Conservation (phyloP, 1,140 invertebrate genomes). For the Chrysoperla carnea region DNA sequence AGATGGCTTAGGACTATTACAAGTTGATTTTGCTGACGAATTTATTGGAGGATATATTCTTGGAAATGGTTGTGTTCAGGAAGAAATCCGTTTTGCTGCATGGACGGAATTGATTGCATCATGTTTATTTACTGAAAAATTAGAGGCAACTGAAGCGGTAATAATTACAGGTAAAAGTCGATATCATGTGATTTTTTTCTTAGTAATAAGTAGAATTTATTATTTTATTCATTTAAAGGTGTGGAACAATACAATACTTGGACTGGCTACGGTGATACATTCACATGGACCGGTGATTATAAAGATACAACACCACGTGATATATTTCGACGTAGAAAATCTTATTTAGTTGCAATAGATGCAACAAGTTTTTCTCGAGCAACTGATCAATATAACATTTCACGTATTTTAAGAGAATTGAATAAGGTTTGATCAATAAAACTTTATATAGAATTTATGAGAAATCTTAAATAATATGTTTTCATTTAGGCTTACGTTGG, state of each 20-base stretch:
- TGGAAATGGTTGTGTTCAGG: conserved; percentile 79
- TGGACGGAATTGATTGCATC: conserved; percentile 86
- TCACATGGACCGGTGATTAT: conserved; percentile 60
- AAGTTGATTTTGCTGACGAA: conserved; percentile 95
- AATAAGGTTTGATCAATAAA: conserved; percentile 43
- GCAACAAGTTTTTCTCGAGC: conserved; percentile 47
- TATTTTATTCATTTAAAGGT: conserved; percentile 25
- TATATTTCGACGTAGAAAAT: conserved; percentile 47
- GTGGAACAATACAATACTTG: conserved; percentile 75
- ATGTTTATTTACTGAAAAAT: conserved; percentile 71
- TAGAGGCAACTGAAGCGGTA: conserved; percentile 71
- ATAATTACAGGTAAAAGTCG: conserved; percentile 52
- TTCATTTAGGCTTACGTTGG: conserved; percentile 71
- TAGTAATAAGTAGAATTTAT: too few species aligned
- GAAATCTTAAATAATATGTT: conserved; percentile 11
- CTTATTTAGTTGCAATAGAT: conserved; percentile 79
- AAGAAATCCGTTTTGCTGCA: conserved; percentile 94
- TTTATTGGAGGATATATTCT: conserved; percentile 85
- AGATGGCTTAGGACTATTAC: conserved; percentile 61
- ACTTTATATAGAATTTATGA: conserved; percentile 1
- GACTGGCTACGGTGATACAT: conserved; percentile 65
- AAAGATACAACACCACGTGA: conserved; percentile 56
- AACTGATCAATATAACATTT: conserved; percentile 35
- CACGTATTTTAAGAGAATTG: conserved; percentile 54
- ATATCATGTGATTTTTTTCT: too few species aligned